phyloP scores from a whole-genome alignment of 2,113 vertebrate species.

The Donacobius atricapilla region DNA sequence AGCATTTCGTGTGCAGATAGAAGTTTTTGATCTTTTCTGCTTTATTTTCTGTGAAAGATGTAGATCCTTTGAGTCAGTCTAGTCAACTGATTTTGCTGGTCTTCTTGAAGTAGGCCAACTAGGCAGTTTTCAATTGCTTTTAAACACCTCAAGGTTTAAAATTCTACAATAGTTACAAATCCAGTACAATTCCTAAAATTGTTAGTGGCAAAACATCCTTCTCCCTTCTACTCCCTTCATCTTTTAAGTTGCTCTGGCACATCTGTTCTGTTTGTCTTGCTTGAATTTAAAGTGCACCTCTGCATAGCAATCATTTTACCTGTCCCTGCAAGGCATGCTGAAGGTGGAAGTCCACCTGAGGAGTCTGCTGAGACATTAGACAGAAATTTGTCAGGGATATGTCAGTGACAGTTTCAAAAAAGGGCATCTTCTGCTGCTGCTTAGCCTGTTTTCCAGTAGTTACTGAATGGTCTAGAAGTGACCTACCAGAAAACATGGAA shows the following conservation, averaged over 20 bases:
- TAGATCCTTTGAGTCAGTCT: not conserved
- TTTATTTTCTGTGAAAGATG: not conserved
- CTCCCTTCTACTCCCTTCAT: not conserved
- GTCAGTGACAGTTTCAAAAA: not conserved
- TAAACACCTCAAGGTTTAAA: not conserved
- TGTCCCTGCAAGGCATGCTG: not conserved
- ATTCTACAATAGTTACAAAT: not conserved
- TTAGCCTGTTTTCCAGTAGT: not conserved
- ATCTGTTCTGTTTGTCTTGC: not conserved
- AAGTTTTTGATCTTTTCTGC: not conserved
- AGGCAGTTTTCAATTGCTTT: not conserved
- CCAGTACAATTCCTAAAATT: not conserved
- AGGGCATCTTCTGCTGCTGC: not conserved
- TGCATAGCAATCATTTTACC: not conserved
- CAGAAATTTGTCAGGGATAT: not conserved
- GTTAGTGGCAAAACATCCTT: not conserved
- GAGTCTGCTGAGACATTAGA: not conserved
- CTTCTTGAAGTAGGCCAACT: not conserved
- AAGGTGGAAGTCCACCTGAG: not conserved
- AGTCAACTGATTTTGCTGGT: not conserved
- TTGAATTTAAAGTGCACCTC: not conserved
- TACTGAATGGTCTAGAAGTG: not conserved
- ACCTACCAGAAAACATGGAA: not conserved
- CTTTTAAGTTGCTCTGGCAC: not conserved
- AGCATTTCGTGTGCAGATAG: accelerated